These are phyloP conservation scores for Euura lappo DNA, from an alignment of 1,140 invertebrate genomes.

Conservation along the genomic window DNA sequence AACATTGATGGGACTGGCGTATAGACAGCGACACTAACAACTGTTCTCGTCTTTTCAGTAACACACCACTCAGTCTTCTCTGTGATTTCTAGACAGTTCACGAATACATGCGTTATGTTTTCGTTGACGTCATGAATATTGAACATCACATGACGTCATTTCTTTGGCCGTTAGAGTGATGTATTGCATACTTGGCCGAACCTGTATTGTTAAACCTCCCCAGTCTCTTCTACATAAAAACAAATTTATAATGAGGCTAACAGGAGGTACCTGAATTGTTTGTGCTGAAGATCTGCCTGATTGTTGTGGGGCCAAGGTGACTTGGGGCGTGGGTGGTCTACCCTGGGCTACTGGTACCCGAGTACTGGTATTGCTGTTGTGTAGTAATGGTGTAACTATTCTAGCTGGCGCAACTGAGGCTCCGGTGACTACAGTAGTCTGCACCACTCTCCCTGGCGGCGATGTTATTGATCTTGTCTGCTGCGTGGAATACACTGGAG, in stretches of 20 bases:
- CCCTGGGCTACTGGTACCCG: conserved; percentile 46
- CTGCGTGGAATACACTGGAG: conserved; percentile 43
- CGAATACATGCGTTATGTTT: too few relatives aligned
- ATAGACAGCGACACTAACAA: too few relatives aligned
- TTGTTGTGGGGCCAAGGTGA: conserved; percentile 39
- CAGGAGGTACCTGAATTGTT: conserved; percentile 45
- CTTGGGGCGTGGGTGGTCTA: conserved; percentile 43
- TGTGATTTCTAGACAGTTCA: too few relatives aligned
- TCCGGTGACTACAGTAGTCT: conserved; percentile 53
- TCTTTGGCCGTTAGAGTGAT: too few relatives aligned
- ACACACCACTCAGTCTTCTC: too few relatives aligned
- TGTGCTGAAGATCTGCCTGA: conserved; percentile 45
- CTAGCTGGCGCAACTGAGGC: conserved; percentile 46
- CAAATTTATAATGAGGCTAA: neutral
- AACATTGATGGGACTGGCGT: too few relatives aligned
- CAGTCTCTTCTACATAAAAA: neutral
- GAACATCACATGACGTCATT: too few relatives aligned
- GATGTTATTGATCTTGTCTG: conserved; percentile 44
- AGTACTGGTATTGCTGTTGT: conserved; percentile 46
- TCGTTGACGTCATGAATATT: too few relatives aligned
- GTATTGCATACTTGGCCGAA: too few relatives aligned
- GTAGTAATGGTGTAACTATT: conserved; percentile 52
- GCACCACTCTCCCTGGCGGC: conserved; percentile 46
- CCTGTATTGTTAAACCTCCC: too few relatives aligned
- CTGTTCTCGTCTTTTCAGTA: too few relatives aligned